Percentiles rank a stretch among this genome's conserved stretches.
Conservation (phyloP, 1,140 invertebrate genomes). For the Arion vulgaris region DNA sequence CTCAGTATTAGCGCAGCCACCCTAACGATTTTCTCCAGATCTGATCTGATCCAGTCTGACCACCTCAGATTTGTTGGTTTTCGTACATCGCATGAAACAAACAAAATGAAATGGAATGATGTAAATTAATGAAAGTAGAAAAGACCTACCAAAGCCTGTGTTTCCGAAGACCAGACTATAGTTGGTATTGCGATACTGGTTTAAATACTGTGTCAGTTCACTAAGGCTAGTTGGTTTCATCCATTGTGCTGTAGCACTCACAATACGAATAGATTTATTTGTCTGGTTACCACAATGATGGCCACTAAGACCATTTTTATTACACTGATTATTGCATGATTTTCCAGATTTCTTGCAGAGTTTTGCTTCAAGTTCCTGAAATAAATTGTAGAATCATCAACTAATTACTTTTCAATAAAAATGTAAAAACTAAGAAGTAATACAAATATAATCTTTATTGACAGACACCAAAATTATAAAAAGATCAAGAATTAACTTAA, state of each 20-base stretch:
- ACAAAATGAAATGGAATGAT: too few species aligned
- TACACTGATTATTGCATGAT: slow-evolving; percentile 41
- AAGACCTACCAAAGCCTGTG: slow-evolving; percentile 56
- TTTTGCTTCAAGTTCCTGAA: slow-evolving; percentile 55
- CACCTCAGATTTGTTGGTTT: too few species aligned
- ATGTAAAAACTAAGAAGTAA: too few species aligned
- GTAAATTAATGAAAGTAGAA: too few species aligned
- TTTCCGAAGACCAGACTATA: slow-evolving; percentile 60
- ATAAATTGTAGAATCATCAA: neutral
- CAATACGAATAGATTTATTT: slow-evolving; percentile 47
- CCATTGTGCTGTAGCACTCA: slow-evolving; percentile 55
- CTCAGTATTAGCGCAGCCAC: too few species aligned
- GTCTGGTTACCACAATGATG: slow-evolving; percentile 14
- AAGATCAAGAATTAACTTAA: too few species aligned
- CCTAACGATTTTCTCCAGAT: too few species aligned
- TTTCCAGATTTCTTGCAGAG: slow-evolving; percentile 57
- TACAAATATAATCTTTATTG: too few species aligned
- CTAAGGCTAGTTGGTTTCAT: slow-evolving; percentile 51
- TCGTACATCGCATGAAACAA: too few species aligned
- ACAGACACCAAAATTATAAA: too few species aligned
- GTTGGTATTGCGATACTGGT: slow-evolving; percentile 48
- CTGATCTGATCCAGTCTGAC: too few species aligned
- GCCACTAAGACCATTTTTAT: neutral
- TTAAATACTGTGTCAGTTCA: slow-evolving; percentile 53
- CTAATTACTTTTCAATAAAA: too few species aligned